Conservation (phyloP, 2,797 vertebrate genomes). For the Spinibarbus caldwelli region DNA sequence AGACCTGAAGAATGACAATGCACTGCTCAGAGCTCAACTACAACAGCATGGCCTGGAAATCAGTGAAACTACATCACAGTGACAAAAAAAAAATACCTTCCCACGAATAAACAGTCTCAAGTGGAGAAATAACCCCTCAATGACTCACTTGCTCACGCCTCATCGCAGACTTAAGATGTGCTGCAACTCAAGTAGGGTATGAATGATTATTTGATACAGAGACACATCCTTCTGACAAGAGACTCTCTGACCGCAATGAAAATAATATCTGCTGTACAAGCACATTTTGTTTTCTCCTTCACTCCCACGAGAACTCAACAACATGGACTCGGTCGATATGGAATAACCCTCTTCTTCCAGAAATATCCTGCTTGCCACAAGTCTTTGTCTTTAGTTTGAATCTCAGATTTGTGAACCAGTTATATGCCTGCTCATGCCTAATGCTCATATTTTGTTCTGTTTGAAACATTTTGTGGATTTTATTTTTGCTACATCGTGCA, state of each 20-base stretch:
- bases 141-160: constrained; percentile 48
- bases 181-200: constrained; percentile 41
- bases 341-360: constrained; percentile 54
- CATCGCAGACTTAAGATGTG: constrained; percentile 54
- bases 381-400: constrained; percentile 55
- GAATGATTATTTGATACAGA: constrained; percentile 55
- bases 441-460: constrained; percentile 40
- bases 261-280: constrained; percentile 42
- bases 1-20: constrained; percentile 91
- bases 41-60: constrained; percentile 91
- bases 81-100: constrained; percentile 61
- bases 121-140: constrained; percentile 47
- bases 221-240: constrained; percentile 28
- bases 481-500: constrained; percentile 58
- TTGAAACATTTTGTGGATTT: constrained; percentile 55
- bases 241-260: constrained; percentile 14
- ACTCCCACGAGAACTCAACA: constrained; percentile 32
- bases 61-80: constrained; percentile 83
- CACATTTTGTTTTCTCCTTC: constrained; percentile 34
- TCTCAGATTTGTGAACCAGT: constrained; percentile 63
- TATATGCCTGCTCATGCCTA: constrained; percentile 41
- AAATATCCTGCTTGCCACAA: constrained; percentile 52
- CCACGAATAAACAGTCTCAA: constrained; percentile 56
- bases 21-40: constrained; percentile 88
- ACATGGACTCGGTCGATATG: constrained; percentile 52